Base-by-base conservation (phyloP, 2,888 invertebrate genomes). In the Ptilodon capucinus region DNA sequence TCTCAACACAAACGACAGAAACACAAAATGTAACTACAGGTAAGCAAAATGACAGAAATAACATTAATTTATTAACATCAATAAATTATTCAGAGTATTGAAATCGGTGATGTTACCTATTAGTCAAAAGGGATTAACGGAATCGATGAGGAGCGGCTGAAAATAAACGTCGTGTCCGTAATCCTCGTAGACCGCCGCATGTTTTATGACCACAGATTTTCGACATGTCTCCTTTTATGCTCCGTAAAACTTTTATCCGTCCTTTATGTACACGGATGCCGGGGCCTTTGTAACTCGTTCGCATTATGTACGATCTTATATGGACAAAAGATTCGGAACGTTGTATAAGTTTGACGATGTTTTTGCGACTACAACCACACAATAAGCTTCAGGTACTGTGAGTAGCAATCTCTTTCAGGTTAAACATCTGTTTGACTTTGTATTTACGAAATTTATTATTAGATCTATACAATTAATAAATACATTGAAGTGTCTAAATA, bases 191-290 rank as follows among this genome's bases (percentile, higher is more conserved):
- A 57, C 46, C 51, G 14, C 21, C 54, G 62, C 64, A 57, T 66
- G 71, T 81, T 84, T 84, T 84, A 84, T 71, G 69, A 66, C 73
- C 71, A 59, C 79, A 82, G 81, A 84, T 81, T 84, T 84, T 79
- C 76, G 70, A 74, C 76, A 73, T 84, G 77, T 79, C 78, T 71
- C 67, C 74, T 81, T 83, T 83, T 83, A 83, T 81, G 77, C 72
- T 77, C 59, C 76, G 76, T 84, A 82, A 82, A 84, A 82, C 67
- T 83, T 81, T 82, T 81, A 84, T 84, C 69, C 70, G 57, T 64
- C 49, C 60, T 74, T 71, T 73, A 73, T 70, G 63, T 71, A 72
- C 61, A 69, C 66, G 64, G 63, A 73, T 69, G 68, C 60, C 46
- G 57, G 51, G 51, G 69, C 65, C 68, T 76, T 79, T 75, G 69